Conservation (phyloP, 2,888 invertebrate genomes). For the Leptarthrus brevirostris region DNA sequence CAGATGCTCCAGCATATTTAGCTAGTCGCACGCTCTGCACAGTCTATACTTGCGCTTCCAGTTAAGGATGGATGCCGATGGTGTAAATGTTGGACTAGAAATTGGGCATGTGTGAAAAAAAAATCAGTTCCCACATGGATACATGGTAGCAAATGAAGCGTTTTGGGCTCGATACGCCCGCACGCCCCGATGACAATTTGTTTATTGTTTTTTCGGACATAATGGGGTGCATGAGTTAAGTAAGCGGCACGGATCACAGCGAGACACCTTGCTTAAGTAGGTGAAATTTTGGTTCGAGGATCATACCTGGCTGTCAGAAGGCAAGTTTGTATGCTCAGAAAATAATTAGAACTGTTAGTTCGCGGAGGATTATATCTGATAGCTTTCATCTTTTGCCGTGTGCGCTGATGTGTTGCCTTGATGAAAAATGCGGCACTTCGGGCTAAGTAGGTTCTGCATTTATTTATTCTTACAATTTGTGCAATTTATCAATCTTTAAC, state of each 20-base stretch:
- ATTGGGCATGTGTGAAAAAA: background rate
- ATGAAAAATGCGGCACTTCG: no score
- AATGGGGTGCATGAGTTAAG: slow-evolving; percentile 5
- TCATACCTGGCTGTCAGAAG: background rate
- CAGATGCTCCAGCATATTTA: slow-evolving; percentile 16
- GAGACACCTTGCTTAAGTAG: slow-evolving; percentile 1
- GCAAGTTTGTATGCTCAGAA: background rate
- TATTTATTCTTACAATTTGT: no score
- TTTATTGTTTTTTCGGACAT: slow-evolving; percentile 28
- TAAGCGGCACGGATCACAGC: slow-evolving; percentile 4
- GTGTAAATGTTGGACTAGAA: slow-evolving; percentile 3
- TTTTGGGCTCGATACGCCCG: background rate
- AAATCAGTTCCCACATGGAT: background rate
- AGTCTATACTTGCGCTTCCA: slow-evolving; percentile 6
- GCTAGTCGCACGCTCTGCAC: slow-evolving; percentile 18
- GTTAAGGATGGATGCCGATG: slow-evolving; percentile 3
- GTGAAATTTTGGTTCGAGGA: background rate
- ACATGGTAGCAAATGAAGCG: slow-evolving; percentile 21
- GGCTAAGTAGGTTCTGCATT: no score
- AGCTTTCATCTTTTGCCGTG: background rate
- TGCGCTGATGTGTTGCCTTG: background rate
- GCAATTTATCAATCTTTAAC: no score
- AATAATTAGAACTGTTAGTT: background rate
- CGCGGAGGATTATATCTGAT: background rate
- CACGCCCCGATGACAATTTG: background rate